Base-by-base conservation (phyloP, 2,113 vertebrate species). In the Eptatretus burgeri region DNA sequence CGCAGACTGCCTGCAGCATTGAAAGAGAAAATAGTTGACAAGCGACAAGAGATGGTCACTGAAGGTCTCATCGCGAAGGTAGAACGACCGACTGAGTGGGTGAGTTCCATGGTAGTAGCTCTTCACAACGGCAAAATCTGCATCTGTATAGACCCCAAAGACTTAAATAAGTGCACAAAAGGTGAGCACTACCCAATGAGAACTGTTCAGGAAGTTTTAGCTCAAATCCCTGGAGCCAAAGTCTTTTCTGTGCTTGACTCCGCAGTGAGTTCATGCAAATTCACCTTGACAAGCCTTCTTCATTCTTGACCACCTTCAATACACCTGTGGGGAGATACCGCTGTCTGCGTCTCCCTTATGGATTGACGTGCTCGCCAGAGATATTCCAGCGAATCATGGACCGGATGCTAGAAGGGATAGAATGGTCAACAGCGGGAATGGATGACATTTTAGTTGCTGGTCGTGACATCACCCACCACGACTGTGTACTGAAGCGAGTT, bases 381-480 rank as follows among this genome's bases (percentile, higher is more conserved):
- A n/a, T 60, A 19, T 60, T 17, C 19, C 12, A 60, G 19, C n/a
- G 19, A 10, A 60, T 11, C 19, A 60, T 60, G 56, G 56, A 60
- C 56, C 27, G 7, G 27, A 60, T 60, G 56, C 19, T 60, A 60
- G 56, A 60, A 60, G 12, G 19, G n/a, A 17, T 60, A 19, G n/a
- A 60, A 60, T n/a, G 56, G 19, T 9, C 56, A n/a, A 60, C n/a
- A 60, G 56, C 56, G n/a, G 19, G 9, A 17, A 60, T 60, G 56
- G 56, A 60, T 60, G 56, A 60, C 56, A 60, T 60, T 19, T 19
- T 60, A 60, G 19, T 60, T 17, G 56, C 56, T 60, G 56, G 19
- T 17, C 56, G 56, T 60, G 19, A 60, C 56, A 60, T 17, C 19
- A 60, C n/a, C n/a, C n/a, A 20, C n/a, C 56, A 60, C 56, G 19